A percentile compares a stretch with the other conserved stretches of the same genome.
Conservation (phyloP, 2,888 invertebrate genomes). For the Tridacna gigas region DNA sequence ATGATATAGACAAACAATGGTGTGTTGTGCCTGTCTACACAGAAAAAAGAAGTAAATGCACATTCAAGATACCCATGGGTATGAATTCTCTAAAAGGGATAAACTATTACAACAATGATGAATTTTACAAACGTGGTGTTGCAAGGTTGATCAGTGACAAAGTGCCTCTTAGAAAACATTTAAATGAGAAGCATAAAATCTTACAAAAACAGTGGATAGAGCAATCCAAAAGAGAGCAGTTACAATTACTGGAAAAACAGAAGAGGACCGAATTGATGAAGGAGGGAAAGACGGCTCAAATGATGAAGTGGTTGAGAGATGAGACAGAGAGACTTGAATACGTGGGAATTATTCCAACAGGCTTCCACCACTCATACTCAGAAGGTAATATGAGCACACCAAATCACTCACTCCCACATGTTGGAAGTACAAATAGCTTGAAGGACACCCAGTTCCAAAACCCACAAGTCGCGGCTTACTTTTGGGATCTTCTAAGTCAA, state of each 20-base stretch:
- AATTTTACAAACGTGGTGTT: slow-evolving; percentile 71
- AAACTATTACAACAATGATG: slow-evolving; percentile 73
- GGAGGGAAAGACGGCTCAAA: slow-evolving; percentile 38
- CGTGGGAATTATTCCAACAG: background rate
- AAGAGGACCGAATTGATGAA: slow-evolving; percentile 25
- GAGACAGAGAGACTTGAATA: background rate
- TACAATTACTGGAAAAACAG: slow-evolving; percentile 21
- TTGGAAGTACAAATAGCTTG: slow-evolving; percentile 15
- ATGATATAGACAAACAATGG: slow-evolving; percentile 73
- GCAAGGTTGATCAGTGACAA: slow-evolving; percentile 70
- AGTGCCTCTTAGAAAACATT: slow-evolving; percentile 49
- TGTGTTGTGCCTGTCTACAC: slow-evolving; percentile 78
- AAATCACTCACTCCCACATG: slow-evolving; percentile 10
- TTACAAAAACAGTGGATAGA: slow-evolving; percentile 58
- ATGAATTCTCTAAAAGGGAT: slow-evolving; percentile 75
- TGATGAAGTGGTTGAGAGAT: slow-evolving; percentile 22
- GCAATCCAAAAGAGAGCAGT: slow-evolving; percentile 40
- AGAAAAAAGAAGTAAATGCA: slow-evolving; percentile 50
- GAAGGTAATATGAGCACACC: slow-evolving; percentile 7
- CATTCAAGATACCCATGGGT: slow-evolving; percentile 71
- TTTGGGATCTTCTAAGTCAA: background rate
- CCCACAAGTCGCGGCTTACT: slow-evolving; percentile 17
- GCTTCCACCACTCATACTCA: slow-evolving; percentile 8
- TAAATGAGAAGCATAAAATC: slow-evolving; percentile 43
- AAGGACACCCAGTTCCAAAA: slow-evolving; percentile 22